A percentile compares a stretch with the other conserved stretches of the same genome.
Conservation (phyloP, 2,113 vertebrate species). For the Vanacampus margaritifer region DNA sequence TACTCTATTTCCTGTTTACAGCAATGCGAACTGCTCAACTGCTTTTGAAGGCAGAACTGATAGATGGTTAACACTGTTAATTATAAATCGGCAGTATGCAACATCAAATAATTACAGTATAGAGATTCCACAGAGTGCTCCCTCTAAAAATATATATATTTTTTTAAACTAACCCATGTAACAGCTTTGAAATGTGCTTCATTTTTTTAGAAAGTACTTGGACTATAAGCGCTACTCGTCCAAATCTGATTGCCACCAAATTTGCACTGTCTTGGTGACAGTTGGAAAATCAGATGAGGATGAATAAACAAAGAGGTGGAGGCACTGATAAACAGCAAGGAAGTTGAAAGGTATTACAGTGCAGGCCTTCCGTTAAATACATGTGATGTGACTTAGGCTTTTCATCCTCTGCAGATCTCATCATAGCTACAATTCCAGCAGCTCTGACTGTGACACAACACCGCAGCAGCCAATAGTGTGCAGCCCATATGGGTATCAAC, state of each 20-base stretch:
- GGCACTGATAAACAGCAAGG: neutral
- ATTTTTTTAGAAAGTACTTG: neutral
- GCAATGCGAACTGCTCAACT: neutral
- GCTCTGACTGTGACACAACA: slow-evolving; percentile 15
- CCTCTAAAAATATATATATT: neutral
- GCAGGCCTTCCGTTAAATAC: neutral
- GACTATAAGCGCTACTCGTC: neutral
- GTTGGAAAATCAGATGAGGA: neutral
- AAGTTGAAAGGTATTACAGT: neutral
- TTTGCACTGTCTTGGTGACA: neutral
- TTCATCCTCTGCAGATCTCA: slow-evolving; percentile 42
- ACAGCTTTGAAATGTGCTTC: neutral
- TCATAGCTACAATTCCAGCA: slow-evolving; percentile 37
- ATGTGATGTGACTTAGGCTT: slow-evolving; percentile 1
- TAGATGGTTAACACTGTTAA: neutral
- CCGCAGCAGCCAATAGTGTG: slow-evolving; percentile 19
- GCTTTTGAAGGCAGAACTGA: neutral
- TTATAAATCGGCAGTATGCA: too few species aligned
- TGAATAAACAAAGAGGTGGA: neutral
- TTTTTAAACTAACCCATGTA: neutral
- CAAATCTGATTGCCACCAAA: neutral
- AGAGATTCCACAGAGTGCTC: neutral
- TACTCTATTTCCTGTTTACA: slow-evolving; percentile 3
- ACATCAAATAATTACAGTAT: neutral
- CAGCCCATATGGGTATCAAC: neutral